Conservation (phyloP, 1,140 invertebrate genomes). For the Tetramorium parvispinum region DNA sequence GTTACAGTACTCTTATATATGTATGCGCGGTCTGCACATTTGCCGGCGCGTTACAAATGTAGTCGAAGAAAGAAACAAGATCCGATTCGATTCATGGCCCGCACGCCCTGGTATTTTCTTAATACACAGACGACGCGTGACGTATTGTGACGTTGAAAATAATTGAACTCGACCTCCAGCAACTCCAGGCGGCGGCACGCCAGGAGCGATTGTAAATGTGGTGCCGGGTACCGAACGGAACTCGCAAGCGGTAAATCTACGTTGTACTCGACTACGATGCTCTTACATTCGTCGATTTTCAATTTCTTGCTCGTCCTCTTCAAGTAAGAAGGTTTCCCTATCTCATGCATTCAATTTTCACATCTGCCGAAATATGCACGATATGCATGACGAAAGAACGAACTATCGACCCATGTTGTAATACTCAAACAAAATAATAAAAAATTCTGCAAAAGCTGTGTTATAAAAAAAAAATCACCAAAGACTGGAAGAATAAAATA, state of each 20-base stretch:
- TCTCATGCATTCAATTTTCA: not conserved
- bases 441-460: not conserved
- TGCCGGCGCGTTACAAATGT: conserved; percentile 25
- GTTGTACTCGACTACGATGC: not conserved
- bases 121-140: conserved; percentile 78
- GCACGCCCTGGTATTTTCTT: conserved; percentile 80
- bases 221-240: not conserved
- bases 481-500: not conserved
- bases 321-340: conserved; percentile 17
- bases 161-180: conserved; percentile 73
- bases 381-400: not conserved
- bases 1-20: not conserved
- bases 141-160: conserved; percentile 71
- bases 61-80: conserved; percentile 67
- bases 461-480: not conserved
- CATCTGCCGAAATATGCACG: not conserved
- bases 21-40: not conserved
- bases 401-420: not conserved
- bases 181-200: not conserved
- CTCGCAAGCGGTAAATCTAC: conserved; percentile 28
- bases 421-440: not conserved
- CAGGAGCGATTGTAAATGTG: conserved; percentile 30
- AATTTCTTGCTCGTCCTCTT: conserved; percentile 31
- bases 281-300: conserved; percentile 32
- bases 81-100: conserved; percentile 81